Evolutionary conservation across 2,113 vertebrate genomes (phyloP).

Genomic region (Salvelinus fontinalis): DNA sequence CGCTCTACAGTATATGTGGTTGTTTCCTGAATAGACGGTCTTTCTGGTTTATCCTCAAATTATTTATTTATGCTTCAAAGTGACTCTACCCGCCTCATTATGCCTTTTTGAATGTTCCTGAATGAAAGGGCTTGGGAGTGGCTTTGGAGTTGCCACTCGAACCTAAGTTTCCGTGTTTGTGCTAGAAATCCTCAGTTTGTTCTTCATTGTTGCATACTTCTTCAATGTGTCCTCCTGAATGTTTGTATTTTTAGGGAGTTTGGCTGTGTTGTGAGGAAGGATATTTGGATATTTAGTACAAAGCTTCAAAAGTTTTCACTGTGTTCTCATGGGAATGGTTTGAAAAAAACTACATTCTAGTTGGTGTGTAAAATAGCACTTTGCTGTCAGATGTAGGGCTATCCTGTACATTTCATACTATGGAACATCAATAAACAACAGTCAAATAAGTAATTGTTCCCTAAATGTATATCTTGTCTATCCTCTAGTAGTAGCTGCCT

Average conservation of each 20-base stretch:
- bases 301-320: conserved; percentile 36
- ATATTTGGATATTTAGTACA: conserved; percentile 73
- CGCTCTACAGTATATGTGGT: conserved; percentile 15
- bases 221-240: conserved; percentile 44
- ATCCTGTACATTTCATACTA: too few relatives aligned
- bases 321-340: too few relatives aligned
- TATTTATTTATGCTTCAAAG: conserved; percentile 61
- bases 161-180: conserved; percentile 73
- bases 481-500: too few relatives aligned
- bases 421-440: too few relatives aligned
- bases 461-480: too few relatives aligned
- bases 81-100: background rate
- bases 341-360: too few relatives aligned
- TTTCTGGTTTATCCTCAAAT: conserved; percentile 27
- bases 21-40: conserved; percentile 34
- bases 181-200: conserved; percentile 51
- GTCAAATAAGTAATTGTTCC: too few relatives aligned
- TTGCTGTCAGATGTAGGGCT: too few relatives aligned
- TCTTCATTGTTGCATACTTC: conserved; percentile 63
- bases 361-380: too few relatives aligned
- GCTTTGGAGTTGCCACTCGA: conserved; percentile 32
- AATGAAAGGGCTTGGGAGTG: conserved; percentile 52
- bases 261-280: conserved; percentile 63
- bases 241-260: conserved; percentile 62
- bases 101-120: conserved; percentile 3